Evolutionary conservation across 2,113 vertebrate genomes (phyloP).

Genomic region (Eclectus roratus): DNA sequence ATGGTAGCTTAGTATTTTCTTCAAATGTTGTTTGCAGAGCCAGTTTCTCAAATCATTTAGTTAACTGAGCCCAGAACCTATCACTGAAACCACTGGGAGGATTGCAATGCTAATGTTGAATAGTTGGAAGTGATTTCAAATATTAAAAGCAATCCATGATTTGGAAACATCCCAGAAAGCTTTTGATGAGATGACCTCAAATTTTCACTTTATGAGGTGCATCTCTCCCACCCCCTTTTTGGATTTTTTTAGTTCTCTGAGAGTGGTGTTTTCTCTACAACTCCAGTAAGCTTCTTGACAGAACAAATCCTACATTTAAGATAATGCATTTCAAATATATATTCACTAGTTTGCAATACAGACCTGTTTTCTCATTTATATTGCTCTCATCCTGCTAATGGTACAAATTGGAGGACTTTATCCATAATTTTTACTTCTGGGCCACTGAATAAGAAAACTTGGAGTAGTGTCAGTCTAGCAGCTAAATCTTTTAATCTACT

Average conservation of each 20-base stretch:
- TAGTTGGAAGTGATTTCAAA: not conserved
- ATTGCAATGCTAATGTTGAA: not conserved
- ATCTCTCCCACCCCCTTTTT: rapidly evolving
- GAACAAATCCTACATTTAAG: not conserved
- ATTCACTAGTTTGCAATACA: not conserved
- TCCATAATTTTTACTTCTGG: not conserved
- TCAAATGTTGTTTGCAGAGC: not conserved
- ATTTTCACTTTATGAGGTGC: not conserved
- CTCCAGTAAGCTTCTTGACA: not conserved
- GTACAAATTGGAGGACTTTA: not conserved
- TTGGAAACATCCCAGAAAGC: not conserved
- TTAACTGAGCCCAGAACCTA: not conserved
- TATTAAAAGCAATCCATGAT: not conserved
- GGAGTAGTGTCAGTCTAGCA: not conserved
- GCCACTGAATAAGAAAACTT: not conserved
- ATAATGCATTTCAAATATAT: not conserved
- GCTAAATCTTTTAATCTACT: not conserved
- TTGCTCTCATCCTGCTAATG: not conserved
- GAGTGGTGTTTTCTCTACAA: not conserved
- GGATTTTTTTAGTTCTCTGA: not conserved
- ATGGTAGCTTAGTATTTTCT: not conserved
- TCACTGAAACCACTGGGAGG: not conserved
- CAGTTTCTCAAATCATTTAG: not conserved
- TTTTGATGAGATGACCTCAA: not conserved
- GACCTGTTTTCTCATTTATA: not conserved